Evolutionary conservation across 2,888 invertebrate genomes (phyloP).

Genomic region (Tiliacea aurago): DNA sequence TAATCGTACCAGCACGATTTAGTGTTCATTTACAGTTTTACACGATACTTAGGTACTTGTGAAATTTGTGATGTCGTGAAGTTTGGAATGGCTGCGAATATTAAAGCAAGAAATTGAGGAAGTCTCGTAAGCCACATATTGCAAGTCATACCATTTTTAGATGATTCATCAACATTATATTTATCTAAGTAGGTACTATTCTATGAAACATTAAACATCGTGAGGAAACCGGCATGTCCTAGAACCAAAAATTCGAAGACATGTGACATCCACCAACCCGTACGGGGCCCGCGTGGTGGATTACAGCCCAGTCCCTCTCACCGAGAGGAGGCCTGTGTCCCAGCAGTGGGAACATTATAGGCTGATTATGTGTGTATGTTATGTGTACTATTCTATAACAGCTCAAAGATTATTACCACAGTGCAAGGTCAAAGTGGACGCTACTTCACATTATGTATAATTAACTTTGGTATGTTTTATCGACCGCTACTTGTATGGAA

Average conservation of each 20-base stretch:
- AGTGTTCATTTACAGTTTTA: neutral
- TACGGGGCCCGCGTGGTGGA: too few relatives aligned
- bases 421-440: constrained; percentile 18
- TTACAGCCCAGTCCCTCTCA: too few relatives aligned
- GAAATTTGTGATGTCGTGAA: neutral
- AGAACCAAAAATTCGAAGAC: too few relatives aligned
- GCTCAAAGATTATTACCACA: neutral
- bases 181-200: too few relatives aligned
- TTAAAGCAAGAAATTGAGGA: neutral
- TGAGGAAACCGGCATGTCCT: too few relatives aligned
- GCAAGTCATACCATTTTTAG: constrained; percentile 4
- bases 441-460: constrained; percentile 7
- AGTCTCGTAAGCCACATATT: neutral
- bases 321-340: too few relatives aligned
- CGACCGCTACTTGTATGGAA: neutral
- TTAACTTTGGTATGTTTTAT: constrained; percentile 5
- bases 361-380: too few relatives aligned
- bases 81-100: neutral
- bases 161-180: neutral
- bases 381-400: neutral
- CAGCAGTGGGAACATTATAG: too few relatives aligned
- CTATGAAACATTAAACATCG: too few relatives aligned
- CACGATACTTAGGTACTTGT: neutral
- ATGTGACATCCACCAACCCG: too few relatives aligned
- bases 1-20: neutral